These are phyloP conservation scores for Glaucomys volans DNA, from an alignment of 2,113 vertebrate species.

Conservation along the genomic window DNA sequence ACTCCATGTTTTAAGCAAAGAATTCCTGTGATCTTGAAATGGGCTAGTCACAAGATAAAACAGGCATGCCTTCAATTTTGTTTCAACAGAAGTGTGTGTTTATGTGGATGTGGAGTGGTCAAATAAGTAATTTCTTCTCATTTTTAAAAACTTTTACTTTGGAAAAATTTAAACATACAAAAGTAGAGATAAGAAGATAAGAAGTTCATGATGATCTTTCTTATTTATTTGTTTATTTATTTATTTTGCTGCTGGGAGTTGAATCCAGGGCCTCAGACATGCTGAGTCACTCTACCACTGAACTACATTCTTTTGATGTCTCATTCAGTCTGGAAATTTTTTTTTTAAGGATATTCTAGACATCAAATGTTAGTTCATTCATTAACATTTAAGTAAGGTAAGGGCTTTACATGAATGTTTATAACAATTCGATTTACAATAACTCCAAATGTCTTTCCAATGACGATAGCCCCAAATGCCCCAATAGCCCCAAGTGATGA, in stretches of 20 bases:
- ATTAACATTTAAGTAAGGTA: conserved; percentile 47
- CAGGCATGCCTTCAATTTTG: background rate
- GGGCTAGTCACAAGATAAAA: background rate
- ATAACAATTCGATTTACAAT: background rate
- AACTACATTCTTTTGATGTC: background rate
- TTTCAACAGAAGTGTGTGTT: background rate
- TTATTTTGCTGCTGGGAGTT: background rate
- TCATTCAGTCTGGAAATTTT: conserved; percentile 9
- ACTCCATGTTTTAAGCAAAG: conserved; percentile 3
- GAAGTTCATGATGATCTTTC: background rate
- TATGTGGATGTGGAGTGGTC: background rate
- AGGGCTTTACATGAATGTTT: background rate
- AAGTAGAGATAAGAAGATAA: conserved; percentile 7
- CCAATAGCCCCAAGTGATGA: no score
- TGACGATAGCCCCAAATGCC: background rate
- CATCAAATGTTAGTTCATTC: background rate
- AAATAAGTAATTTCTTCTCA: conserved; percentile 4
- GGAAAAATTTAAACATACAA: background rate
- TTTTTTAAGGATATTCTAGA: conserved; percentile 34
- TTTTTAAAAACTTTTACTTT: background rate
- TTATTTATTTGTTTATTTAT: background rate
- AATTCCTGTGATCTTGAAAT: background rate
- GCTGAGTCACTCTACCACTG: background rate
- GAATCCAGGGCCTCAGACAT: background rate
- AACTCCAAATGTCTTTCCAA: no score